Conservation (phyloP, 1,140 invertebrate genomes). For the Hyposmocoma kahamanoa region DNA sequence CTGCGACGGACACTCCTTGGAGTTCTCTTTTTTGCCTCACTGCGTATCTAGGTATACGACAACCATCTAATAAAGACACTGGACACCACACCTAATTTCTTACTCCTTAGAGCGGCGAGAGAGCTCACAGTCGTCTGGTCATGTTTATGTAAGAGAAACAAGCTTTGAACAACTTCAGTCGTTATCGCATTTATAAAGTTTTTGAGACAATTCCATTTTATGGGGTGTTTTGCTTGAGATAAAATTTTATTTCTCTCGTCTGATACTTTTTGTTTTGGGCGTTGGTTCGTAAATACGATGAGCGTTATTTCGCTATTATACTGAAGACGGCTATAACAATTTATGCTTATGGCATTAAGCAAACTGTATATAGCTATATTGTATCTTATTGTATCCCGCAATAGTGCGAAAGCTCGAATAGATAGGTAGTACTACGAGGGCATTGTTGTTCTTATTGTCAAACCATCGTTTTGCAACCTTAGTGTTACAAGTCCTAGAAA, state of each 20-base stretch:
- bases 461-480: too few species aligned
- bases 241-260: slow-evolving; percentile 66
- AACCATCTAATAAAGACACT: slow-evolving; percentile 45
- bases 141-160: slow-evolving; percentile 66
- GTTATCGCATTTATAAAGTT: slow-evolving; percentile 73
- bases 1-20: slow-evolving; percentile 60
- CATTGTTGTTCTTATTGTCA: too few species aligned
- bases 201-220: slow-evolving; percentile 68
- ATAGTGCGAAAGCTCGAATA: too few species aligned
- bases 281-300: slow-evolving; percentile 15
- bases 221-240: slow-evolving; percentile 69
- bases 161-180: slow-evolving; percentile 66
- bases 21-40: slow-evolving; percentile 67
- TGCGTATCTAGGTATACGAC: slow-evolving; percentile 58
- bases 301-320: neutral
- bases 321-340: too few species aligned
- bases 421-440: too few species aligned
- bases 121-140: slow-evolving; percentile 38
- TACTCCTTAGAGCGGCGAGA: neutral
- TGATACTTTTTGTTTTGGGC: slow-evolving; percentile 48
- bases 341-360: too few species aligned
- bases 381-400: too few species aligned
- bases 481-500: too few species aligned
- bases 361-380: too few species aligned
- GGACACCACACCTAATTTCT: slow-evolving; percentile 22